Conservation (phyloP, 2,888 invertebrate species). For the Scaptomyza parva region DNA sequence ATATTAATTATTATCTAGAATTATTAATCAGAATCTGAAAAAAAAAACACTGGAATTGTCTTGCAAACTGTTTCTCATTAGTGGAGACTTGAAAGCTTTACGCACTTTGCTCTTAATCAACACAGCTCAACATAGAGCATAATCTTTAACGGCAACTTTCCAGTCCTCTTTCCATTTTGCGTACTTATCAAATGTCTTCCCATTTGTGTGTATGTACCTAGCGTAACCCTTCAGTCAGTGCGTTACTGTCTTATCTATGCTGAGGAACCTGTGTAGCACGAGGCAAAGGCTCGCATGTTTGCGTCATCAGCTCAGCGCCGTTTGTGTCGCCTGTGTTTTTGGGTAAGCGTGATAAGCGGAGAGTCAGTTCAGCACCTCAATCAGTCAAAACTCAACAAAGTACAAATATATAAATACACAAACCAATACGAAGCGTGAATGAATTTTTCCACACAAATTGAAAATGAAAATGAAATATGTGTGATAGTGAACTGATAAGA, state of each 20-base stretch:
- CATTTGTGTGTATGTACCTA: neutral
- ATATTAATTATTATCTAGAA: too few species aligned
- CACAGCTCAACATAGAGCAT: neutral
- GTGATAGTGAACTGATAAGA: slow-evolving; percentile 74
- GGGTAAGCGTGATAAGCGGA: slow-evolving; percentile 57
- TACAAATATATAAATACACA: slow-evolving; percentile 39
- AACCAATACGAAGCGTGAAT: slow-evolving; percentile 63
- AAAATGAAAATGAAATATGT: slow-evolving; percentile 66
- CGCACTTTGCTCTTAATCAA: too few species aligned
- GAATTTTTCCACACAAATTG: slow-evolving; percentile 76
- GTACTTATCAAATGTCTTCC: slow-evolving; percentile 5
- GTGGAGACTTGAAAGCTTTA: neutral
- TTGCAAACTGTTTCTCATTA: too few species aligned
- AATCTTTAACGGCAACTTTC: neutral
- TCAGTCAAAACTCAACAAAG: slow-evolving; percentile 63
- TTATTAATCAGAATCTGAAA: too few species aligned
- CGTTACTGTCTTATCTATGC: slow-evolving; percentile 24
- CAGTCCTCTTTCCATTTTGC: neutral
- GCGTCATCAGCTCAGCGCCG: slow-evolving; percentile 51
- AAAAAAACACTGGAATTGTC: too few species aligned
- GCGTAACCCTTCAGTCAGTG: slow-evolving; percentile 34
- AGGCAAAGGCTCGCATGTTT: slow-evolving; percentile 31
- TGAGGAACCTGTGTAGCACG: slow-evolving; percentile 19
- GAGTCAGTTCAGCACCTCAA: slow-evolving; percentile 67
- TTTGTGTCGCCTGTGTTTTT: slow-evolving; percentile 43